Base-by-base conservation (phyloP, 2,797 vertebrate genomes). In the Lepus oiostolus region DNA sequence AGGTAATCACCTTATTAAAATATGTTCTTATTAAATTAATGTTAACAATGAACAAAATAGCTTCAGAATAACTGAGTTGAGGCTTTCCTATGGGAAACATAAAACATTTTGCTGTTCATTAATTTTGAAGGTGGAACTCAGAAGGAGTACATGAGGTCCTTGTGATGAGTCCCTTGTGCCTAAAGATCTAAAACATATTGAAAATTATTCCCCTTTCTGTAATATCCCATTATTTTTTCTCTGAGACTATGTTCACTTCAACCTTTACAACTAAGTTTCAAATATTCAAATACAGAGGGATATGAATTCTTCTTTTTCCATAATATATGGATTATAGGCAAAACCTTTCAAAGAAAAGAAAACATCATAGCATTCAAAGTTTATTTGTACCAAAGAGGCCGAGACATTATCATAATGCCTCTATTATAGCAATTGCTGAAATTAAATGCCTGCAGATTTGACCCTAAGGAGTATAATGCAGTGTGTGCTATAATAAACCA, bases 351-450 rank as follows among this genome's bases (percentile, higher is more conserved):
- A 91, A 82, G 24, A 67, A 12, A 84, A 19, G 52, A 95, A 94
- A 85, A 70, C 38, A 70, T 80, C 96, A 86, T 62, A 96, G 50
- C 83, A 85, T 75, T 47, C 91, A 93, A 88, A 11, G 21, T 85
- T 63, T 65, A 16, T 94, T 47, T 92, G 50, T 92, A 74, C 82
- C 35, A 85, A 38, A 89, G 80, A 94, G 92, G 32, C 70, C 93
- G 58, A 50, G 70, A 71, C 88, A 96, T 94, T 95, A 92, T 85
- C 85, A 93, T 90, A 93, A 96, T 92, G 86, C 72, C 89, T 95
- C 83, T 70, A 74, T 95, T 92, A 93, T 10, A 16, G 70, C 96
- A 96, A 97, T 82, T 93, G 90, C 90, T 90, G 79, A 91, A 96
- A 95, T 94, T 94, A 95, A 96, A 96, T 88, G 67, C 63, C 71